Percentiles rank a stretch among this genome's conserved stretches.
phyloP scores from a whole-genome alignment of 2,888 invertebrate genomes.

The Callyntrura guangdongensis region DNA sequence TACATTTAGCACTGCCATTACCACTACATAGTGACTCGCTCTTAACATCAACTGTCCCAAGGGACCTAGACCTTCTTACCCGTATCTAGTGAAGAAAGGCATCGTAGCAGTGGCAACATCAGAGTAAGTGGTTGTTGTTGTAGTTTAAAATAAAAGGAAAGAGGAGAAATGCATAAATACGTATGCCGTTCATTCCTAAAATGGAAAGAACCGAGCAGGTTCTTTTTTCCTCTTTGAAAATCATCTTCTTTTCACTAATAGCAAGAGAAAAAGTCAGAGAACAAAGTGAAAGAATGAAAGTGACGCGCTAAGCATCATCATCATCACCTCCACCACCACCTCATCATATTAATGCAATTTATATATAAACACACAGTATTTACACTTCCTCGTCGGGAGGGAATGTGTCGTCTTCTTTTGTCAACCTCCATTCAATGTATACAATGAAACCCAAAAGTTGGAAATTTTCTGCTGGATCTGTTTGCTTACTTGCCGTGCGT shows the following conservation, averaged over 20 bases:
- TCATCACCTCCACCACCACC: conserved; percentile 63
- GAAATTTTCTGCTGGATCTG: conserved; percentile 47
- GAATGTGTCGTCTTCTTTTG: conserved; percentile 37
- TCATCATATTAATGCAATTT: conserved; percentile 77
- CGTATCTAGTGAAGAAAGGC: not conserved
- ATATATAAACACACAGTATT: conserved; percentile 5
- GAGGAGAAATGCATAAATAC: conserved; percentile 1
- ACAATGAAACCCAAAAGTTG: conserved; percentile 25
- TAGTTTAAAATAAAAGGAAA: conserved; percentile 37
- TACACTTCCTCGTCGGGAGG: not conserved
- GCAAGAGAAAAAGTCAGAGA: conserved; percentile 60
- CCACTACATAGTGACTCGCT: conserved; percentile 64
- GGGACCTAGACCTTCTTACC: conserved; percentile 41
- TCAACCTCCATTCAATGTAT: not conserved
- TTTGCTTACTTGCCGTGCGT: conserved; percentile 29
- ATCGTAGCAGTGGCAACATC: not conserved
- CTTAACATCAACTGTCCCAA: conserved; percentile 61
- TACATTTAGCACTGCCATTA: conserved; percentile 56
- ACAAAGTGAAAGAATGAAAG: conserved; percentile 48
- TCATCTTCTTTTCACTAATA: conserved; percentile 61
- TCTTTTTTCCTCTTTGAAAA: conserved; percentile 60
- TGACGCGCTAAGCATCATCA: conserved; percentile 54
- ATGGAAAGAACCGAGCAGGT: conserved; percentile 10
- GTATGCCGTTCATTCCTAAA: not conserved
- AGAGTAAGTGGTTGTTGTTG: conserved; percentile 41